These are phyloP conservation scores for chimpanzee (Pan troglodytes) DNA, from an alignment of 2,113 vertebrate species.

Conservation along the genomic window NHGRI_mPanTro3-v2.1_pri NC_086015.1:35875001-35875500, in stretches of 20 bases:
- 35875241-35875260: neutral
- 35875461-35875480: neutral
- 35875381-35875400: neutral
- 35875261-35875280: neutral
- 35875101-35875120: neutral
- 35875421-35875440: neutral
- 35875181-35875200: neutral
- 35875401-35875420: neutral
- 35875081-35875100: neutral
- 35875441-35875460: no score
- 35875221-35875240: neutral
- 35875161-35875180: neutral
- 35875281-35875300: neutral
- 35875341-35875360: neutral
- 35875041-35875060: neutral
- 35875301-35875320: neutral
- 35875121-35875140: neutral
- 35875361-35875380: neutral
- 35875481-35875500: neutral
- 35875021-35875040: neutral
- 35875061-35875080: neutral
- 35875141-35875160: neutral
- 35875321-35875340: neutral
- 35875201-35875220: neutral
- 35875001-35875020: neutral